These are phyloP conservation scores for Aspidiotus destructor DNA, from an alignment of 2,888 invertebrate species.

Conservation along the genomic window DNA sequence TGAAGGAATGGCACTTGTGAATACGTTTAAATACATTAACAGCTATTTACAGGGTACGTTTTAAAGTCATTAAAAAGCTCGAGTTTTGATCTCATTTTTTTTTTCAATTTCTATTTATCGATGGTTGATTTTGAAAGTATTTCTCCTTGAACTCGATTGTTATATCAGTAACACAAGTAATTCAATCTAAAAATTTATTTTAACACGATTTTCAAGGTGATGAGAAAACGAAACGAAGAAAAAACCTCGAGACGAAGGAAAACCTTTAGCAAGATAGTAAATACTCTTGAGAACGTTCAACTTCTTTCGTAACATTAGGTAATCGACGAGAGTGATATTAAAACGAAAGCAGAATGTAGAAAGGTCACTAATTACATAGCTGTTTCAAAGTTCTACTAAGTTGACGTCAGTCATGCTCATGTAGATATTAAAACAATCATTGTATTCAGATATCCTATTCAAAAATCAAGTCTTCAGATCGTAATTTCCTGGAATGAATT, in stretches of 20 bases:
- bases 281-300: neutral
- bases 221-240: neutral
- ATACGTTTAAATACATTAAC: too few relatives aligned
- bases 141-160: slow-evolving; percentile 1
- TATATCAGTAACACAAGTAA: neutral
- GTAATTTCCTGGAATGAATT: slow-evolving; percentile 13
- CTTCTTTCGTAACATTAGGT: neutral
- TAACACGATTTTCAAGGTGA: neutral
- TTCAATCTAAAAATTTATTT: neutral
- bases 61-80: neutral
- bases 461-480: too few relatives aligned
- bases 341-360: slow-evolving; percentile 11
- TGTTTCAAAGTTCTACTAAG: neutral
- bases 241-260: too few relatives aligned
- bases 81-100: neutral
- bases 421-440: slow-evolving; percentile 22
- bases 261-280: neutral
- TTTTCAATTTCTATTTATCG: neutral
- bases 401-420: slow-evolving; percentile 14
- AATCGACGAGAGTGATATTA: neutral
- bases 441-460: slow-evolving; percentile 21
- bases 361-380: neutral
- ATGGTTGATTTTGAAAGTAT: neutral
- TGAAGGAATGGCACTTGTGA: too few relatives aligned
- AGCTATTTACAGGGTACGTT: too few relatives aligned